phyloP scores from a whole-genome alignment of 2,113 vertebrate genomes.

The Odontesthes bonariensis region DNA sequence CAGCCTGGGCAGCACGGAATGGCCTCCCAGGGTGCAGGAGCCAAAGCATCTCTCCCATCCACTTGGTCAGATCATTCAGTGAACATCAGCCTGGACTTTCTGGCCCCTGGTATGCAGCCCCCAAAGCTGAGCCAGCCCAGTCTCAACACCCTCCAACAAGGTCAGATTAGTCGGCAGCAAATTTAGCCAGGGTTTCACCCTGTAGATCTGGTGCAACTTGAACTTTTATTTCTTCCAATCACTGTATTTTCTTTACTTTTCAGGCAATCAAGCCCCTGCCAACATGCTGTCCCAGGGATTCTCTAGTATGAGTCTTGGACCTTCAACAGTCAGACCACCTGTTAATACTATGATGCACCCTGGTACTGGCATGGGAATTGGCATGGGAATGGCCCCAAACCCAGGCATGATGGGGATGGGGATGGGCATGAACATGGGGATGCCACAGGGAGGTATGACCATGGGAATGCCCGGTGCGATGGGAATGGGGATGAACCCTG shows the following conservation, averaged over 20 bases:
- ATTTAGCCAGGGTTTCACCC: background rate
- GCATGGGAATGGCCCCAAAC: slow-evolving; percentile 79
- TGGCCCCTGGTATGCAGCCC: slow-evolving; percentile 92
- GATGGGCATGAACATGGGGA: slow-evolving; percentile 88
- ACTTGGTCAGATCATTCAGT: slow-evolving; percentile 97
- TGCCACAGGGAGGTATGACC: slow-evolving; percentile 85
- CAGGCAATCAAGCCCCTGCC: slow-evolving; percentile 87
- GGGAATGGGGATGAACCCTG: slow-evolving; percentile 85
- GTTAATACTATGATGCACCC: slow-evolving; percentile 85
- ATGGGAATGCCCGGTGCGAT: slow-evolving; percentile 87
- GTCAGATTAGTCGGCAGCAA: slow-evolving; percentile 72
- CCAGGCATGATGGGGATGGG: slow-evolving; percentile 88
- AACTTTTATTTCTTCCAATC: slow-evolving; percentile 1
- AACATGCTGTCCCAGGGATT: slow-evolving; percentile 92
- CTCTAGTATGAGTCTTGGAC: slow-evolving; percentile 88
- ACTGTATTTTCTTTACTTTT: slow-evolving; percentile 32
- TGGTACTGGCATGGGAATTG: slow-evolving; percentile 73
- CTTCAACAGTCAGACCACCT: slow-evolving; percentile 83
- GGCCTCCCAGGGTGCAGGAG: slow-evolving; percentile 85
- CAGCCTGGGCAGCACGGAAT: slow-evolving; percentile 85
- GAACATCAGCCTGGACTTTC: slow-evolving; percentile 98
- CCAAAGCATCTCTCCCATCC: slow-evolving; percentile 89
- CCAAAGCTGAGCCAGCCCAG: slow-evolving; percentile 93
- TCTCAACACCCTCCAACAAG: slow-evolving; percentile 96
- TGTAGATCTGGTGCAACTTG: background rate